A percentile compares a stretch with the other conserved stretches of the same genome.
These are phyloP conservation scores for Drosophila nr. perissopoda DNA, from an alignment of 2,888 invertebrate genomes.

Conservation along the genomic window DNA sequence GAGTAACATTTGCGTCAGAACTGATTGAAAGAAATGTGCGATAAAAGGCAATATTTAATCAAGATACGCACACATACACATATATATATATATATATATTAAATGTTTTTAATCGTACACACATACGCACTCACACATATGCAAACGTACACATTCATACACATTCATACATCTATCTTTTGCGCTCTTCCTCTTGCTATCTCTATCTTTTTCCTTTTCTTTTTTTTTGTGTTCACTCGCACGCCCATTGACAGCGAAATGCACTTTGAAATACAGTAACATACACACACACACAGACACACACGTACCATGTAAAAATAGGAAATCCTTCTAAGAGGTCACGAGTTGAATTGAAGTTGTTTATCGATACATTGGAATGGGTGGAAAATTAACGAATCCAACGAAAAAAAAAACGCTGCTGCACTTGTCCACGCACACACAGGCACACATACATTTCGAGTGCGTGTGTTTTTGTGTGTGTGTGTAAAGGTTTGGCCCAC, in stretches of 20 bases:
- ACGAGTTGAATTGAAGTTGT: slow-evolving; percentile 69
- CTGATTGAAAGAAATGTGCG: slow-evolving; percentile 47
- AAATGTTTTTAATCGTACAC: slow-evolving; percentile 50
- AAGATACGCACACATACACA: slow-evolving; percentile 41
- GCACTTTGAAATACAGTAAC: slow-evolving; percentile 75
- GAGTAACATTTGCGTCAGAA: slow-evolving; percentile 62
- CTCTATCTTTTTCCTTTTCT: slow-evolving; percentile 11
- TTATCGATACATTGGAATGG: slow-evolving; percentile 51
- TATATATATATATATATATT: slow-evolving; percentile 6
- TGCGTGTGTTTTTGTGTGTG: slow-evolving; percentile 10
- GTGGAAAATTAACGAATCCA: slow-evolving; percentile 23
- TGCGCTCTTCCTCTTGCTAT: slow-evolving; percentile 30
- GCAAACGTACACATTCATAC: slow-evolving; percentile 22
- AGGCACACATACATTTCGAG: background rate
- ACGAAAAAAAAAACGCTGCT: slow-evolving; percentile 22
- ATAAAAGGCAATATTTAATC: slow-evolving; percentile 63
- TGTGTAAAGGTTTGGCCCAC: slow-evolving; percentile 36
- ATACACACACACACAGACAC: slow-evolving; percentile 40
- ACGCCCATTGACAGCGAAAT: slow-evolving; percentile 51
- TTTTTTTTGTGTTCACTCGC: slow-evolving; percentile 26
- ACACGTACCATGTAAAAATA: slow-evolving; percentile 66
- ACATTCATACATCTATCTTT: slow-evolving; percentile 30
- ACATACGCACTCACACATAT: slow-evolving; percentile 23
- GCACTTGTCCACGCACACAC: slow-evolving; percentile 43
- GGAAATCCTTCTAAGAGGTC: slow-evolving; percentile 75